Evolutionary conservation across 1,140 invertebrate species (phyloP).

Genomic region (Listronotus bonariensis): DNA sequence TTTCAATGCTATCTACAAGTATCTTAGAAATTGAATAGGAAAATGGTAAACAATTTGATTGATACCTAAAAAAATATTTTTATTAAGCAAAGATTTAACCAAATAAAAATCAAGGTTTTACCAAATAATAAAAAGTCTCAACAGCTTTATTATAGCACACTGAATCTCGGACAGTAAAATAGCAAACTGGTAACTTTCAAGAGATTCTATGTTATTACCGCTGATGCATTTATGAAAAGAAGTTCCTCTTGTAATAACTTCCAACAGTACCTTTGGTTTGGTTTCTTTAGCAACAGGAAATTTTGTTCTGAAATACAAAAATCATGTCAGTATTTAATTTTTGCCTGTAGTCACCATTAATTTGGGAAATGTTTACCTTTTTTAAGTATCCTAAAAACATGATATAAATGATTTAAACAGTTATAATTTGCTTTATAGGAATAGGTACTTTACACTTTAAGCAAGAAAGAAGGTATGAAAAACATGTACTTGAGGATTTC

Average conservation of each 20-base stretch:
- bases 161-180: slow-evolving; percentile 32
- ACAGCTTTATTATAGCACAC: slow-evolving; percentile 23
- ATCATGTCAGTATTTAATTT: background rate
- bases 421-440: too few species aligned
- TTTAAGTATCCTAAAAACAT: too few species aligned
- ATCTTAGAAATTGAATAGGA: slow-evolving; percentile 36
- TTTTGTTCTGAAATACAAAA: slow-evolving; percentile 32
- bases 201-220: slow-evolving; percentile 9
- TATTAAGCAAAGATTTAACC: background rate
- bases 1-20: slow-evolving; percentile 30
- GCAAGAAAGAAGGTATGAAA: too few species aligned
- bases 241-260: slow-evolving; percentile 34
- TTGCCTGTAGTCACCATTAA: background rate
- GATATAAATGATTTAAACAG: too few species aligned
- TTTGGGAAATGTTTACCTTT: too few species aligned
- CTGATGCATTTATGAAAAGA: slow-evolving; percentile 36
- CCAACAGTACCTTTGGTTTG: slow-evolving; percentile 35
- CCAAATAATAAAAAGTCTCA: slow-evolving; percentile 37
- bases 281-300: slow-evolving; percentile 42
- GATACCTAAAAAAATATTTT: slow-evolving; percentile 30
- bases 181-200: slow-evolving; percentile 30
- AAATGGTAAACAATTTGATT: slow-evolving; percentile 36
- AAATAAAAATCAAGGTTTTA: slow-evolving; percentile 12
- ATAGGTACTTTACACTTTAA: too few species aligned
- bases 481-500: too few species aligned